Conservation (phyloP, 92 coral and sea anemone genomes). For the Porites lobata region DNA sequence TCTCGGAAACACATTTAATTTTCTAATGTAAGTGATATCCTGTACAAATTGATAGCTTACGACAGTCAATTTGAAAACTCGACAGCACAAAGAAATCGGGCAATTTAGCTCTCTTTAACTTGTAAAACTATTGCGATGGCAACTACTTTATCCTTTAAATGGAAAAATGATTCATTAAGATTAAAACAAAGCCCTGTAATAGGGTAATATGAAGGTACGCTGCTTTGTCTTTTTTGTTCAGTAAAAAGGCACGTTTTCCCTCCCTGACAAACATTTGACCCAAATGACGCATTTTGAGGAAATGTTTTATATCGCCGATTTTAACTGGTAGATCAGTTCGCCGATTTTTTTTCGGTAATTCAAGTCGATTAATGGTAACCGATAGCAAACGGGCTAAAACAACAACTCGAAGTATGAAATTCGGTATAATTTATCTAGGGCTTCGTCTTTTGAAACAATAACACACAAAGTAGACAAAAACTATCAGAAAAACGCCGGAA, state of each 20-base stretch:
- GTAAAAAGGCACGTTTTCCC: neutral
- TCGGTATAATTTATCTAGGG: too few relatives aligned
- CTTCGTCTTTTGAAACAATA: neutral
- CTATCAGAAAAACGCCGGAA: constrained; percentile 14
- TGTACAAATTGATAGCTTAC: constrained; percentile 18
- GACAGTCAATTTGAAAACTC: constrained; percentile 29
- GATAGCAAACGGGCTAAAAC: neutral
- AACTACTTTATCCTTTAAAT: constrained; percentile 8
- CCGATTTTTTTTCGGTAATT: neutral
- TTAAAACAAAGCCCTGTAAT: constrained; percentile 34
- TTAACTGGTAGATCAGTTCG: too few relatives aligned
- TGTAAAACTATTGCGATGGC: constrained; percentile 35
- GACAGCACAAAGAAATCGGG: constrained; percentile 19
- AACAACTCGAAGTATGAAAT: neutral
- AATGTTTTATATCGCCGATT: neutral
- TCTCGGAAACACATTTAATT: constrained; percentile 57
- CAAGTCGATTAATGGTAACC: neutral
- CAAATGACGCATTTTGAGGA: neutral
- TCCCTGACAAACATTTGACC: neutral
- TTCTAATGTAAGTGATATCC: constrained; percentile 56
- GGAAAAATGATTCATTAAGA: constrained; percentile 1
- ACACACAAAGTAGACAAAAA: constrained; percentile 13
- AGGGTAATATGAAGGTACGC: constrained; percentile 4
- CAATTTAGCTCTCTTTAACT: constrained; percentile 24
- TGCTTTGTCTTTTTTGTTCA: neutral